A percentile compares a stretch with the other conserved stretches of the same genome.
Conservation (phyloP, 2,797 vertebrate species). For the Anniella stebbinsi region DNA sequence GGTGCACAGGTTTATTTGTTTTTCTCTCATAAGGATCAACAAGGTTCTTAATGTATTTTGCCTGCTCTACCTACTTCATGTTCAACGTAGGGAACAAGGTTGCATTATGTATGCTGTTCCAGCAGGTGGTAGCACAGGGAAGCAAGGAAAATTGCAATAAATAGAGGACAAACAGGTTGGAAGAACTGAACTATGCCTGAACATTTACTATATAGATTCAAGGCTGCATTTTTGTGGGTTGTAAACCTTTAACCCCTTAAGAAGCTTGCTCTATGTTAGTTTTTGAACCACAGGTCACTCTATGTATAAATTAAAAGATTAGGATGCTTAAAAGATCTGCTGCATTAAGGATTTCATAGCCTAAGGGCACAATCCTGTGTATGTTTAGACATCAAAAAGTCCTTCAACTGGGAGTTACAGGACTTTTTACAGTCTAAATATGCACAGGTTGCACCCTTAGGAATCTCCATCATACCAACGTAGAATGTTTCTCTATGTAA, state of each 20-base stretch:
- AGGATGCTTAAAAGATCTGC: background rate
- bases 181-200: background rate
- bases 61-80: background rate
- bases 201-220: background rate
- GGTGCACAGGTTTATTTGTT: too few relatives aligned
- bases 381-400: too few relatives aligned
- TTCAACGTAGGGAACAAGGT: too few relatives aligned
- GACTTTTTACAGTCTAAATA: too few relatives aligned
- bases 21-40: background rate
- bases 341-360: background rate
- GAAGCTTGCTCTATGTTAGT: background rate
- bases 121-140: conserved; percentile 29
- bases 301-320: background rate
- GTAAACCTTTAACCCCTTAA: background rate
- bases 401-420: too few relatives aligned
- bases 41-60: background rate
- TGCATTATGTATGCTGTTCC: background rate
- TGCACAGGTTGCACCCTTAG: too few relatives aligned
- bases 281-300: background rate
- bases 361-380: background rate
- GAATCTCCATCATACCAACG: too few relatives aligned
- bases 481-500: background rate
- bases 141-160: background rate
- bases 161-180: background rate
- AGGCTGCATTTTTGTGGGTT: background rate